A percentile compares a stretch with the other conserved stretches of the same genome.
Evolutionary conservation across 1,140 invertebrate genomes (phyloP).

Genomic region (Schlechtendalia chinensis): DNA sequence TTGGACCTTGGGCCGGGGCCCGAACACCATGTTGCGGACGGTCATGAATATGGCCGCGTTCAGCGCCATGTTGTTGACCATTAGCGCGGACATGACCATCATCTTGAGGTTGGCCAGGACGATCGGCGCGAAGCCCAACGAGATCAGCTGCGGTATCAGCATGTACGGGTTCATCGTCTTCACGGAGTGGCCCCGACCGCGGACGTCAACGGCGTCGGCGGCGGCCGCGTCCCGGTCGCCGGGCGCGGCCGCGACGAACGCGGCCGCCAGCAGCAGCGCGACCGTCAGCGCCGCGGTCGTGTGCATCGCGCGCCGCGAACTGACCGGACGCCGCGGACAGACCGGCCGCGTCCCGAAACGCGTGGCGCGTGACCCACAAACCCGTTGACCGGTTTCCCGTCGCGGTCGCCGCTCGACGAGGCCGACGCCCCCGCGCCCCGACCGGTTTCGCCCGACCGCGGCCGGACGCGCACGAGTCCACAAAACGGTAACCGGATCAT

Average conservation of each 20-base stretch:
- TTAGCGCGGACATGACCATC: constrained; percentile 54
- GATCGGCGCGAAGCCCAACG: constrained; percentile 53
- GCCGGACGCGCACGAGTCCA: no score
- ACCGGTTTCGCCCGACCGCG: no score
- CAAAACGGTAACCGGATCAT: no score
- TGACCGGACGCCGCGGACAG: no score
- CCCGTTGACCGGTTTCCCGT: constrained; percentile 30
- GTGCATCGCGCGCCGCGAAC: no score
- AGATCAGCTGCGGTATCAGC: constrained; percentile 52
- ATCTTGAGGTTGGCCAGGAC: constrained; percentile 53
- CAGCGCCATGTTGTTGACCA: constrained; percentile 54
- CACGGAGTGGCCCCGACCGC: constrained; percentile 42
- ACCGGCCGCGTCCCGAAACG: no score
- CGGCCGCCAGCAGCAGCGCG: background rate
- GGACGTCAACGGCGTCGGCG: background rate
- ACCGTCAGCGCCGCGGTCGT: background rate
- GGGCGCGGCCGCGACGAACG: no score
- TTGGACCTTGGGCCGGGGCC: constrained; percentile 52
- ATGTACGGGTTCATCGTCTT: constrained; percentile 52
- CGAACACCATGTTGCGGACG: constrained; percentile 54
- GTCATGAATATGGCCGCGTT: constrained; percentile 53
- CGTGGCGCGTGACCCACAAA: constrained; percentile 32
- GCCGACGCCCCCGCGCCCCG: background rate
- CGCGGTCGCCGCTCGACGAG: constrained; percentile 1
- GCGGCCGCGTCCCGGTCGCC: no score